Percentiles rank a stretch among this genome's conserved stretches.
These are phyloP conservation scores for Scytalopus superciliaris DNA, from an alignment of 2,113 vertebrate species.

Conservation along the genomic window DNA sequence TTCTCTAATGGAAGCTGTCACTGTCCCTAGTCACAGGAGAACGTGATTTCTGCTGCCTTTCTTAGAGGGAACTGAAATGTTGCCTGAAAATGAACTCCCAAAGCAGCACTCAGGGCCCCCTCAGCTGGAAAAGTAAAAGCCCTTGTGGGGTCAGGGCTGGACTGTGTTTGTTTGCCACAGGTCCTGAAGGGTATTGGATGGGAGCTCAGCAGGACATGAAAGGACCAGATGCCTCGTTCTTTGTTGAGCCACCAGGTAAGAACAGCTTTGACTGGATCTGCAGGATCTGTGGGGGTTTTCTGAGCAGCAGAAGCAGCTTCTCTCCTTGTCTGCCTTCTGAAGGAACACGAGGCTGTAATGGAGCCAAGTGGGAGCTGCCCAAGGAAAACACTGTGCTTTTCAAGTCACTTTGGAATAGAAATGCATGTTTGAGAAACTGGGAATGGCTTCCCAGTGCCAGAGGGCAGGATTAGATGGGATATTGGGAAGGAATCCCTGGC, in stretches of 20 bases:
- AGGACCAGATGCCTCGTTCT: constrained; percentile 25
- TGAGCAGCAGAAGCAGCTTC: neutral
- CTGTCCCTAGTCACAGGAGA: rapidly evolving
- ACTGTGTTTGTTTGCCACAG: neutral
- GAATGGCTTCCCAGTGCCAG: neutral
- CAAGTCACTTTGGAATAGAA: neutral
- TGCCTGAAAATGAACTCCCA: neutral
- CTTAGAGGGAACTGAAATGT: neutral
- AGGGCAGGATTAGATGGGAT: neutral
- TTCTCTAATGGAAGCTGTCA: neutral
- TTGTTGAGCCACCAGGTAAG: constrained; percentile 66
- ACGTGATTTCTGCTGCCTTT: neutral
- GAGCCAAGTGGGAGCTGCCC: neutral
- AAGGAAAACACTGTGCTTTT: neutral
- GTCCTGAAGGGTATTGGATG: constrained; percentile 44
- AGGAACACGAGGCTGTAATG: neutral
- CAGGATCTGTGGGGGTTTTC: neutral
- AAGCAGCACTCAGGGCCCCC: neutral
- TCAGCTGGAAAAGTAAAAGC: neutral
- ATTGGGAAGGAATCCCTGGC: neutral
- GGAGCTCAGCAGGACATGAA: neutral
- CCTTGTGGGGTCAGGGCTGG: neutral
- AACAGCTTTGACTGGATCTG: neutral
- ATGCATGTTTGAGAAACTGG: neutral
- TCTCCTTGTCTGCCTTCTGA: neutral